phyloP scores from a whole-genome alignment of 2,888 invertebrate genomes.

The Trachelus stipa region DNA sequence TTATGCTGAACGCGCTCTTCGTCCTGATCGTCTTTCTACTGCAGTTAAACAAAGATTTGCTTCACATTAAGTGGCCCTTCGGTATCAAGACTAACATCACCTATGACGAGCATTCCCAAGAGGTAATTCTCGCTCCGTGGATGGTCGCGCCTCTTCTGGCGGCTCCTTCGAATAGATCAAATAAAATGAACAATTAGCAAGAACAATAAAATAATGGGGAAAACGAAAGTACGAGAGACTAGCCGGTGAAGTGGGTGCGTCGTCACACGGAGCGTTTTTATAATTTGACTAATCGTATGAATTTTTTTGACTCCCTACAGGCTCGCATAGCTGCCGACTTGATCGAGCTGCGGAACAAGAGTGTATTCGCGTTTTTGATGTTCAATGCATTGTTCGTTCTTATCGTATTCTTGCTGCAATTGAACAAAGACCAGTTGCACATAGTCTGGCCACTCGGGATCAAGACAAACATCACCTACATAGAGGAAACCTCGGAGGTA shows the following conservation, averaged over 20 bases:
- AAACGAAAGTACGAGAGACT: not conserved
- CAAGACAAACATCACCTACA: constrained; percentile 93
- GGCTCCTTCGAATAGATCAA: not conserved
- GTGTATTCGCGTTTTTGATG: constrained; percentile 98
- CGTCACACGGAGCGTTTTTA: constrained; percentile 47
- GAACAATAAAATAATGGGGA: not conserved
- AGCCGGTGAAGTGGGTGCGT: constrained; percentile 35
- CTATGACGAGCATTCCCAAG: constrained; percentile 88
- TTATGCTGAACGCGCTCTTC: constrained; percentile 99
- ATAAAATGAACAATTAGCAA: not conserved
- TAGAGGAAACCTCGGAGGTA: constrained; percentile 94
- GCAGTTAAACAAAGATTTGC: constrained; percentile 96
- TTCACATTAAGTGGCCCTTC: constrained; percentile 96
- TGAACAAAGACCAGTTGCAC: constrained; percentile 98
- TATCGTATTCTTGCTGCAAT: constrained; percentile 98
- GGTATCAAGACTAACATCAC: constrained; percentile 95
- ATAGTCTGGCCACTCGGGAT: constrained; percentile 97
- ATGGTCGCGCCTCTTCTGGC: constrained; percentile 29
- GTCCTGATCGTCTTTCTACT: constrained; percentile 98
- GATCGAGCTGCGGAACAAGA: constrained; percentile 95
- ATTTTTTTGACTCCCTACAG: constrained; percentile 72
- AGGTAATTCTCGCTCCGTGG: constrained; percentile 78
- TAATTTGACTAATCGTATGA: constrained; percentile 52
- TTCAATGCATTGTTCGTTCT: constrained; percentile 99
- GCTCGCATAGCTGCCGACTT: constrained; percentile 90